Base-by-base conservation (phyloP, 2,113 vertebrate species). In the Strigops habroptila region DNA sequence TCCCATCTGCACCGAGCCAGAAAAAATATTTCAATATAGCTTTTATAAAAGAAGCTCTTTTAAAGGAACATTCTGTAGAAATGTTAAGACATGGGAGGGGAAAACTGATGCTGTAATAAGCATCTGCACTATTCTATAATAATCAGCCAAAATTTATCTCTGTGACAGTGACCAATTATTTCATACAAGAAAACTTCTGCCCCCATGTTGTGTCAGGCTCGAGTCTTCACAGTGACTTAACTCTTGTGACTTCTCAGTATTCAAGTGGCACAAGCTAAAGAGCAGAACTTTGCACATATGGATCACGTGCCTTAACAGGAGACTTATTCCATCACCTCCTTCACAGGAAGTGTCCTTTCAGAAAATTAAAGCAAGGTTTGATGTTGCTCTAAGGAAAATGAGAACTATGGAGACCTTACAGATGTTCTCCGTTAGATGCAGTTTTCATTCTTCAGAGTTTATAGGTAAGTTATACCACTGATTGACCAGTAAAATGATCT, bases 331-430 rank as follows among this genome's bases (percentile, higher is more conserved):
- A 44, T 85, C 78, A 78, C 22, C 31, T 89, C 69, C 82, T 91
- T 79, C 18, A 19, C 96, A 97, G 97, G 95, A 97, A 60, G 93
- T 94, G 46, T 94, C 95, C 77, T 95, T 97, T 78, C 96, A 97
- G 93, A 96, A 95, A 80, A 96, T 96, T 49, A 82, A 81, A 88
- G 79, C 96, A 78, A 88, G 92, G 55, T 97, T 96, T 89, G 96
- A 96, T 39, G 59, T 97, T 86, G 43, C 52, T 44, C 79, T 97
- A 68, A 96, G 88, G 77, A 97, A 97, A 93, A 37, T 81, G 24
- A 93, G 65, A 77, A 97, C 94, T 41, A 77, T 94, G 82, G 94
- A 97, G 31, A 95, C 28, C 27, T 80, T 97, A 78, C 35, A 97
- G 86, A 90, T 75, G 44, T 97, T 97, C 82, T 97, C 97, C 0